Percentiles rank a stretch among this genome's conserved stretches.
Evolutionary conservation across 2,113 vertebrate species (phyloP).

Genomic region (Tachysurus vachellii): DNA sequence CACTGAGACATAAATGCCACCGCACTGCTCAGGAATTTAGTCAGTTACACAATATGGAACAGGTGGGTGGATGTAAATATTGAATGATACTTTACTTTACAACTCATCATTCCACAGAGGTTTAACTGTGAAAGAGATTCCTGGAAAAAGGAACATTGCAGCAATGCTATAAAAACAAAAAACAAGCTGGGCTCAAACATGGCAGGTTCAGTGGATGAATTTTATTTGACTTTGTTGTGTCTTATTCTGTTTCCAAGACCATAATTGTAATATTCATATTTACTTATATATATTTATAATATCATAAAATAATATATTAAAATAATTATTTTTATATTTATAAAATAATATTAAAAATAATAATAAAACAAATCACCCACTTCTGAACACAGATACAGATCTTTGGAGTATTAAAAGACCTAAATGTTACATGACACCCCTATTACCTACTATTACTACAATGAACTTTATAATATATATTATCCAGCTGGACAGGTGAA

Average conservation of each 20-base stretch:
- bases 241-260: not conserved
- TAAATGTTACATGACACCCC: not conserved
- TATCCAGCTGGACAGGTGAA: not conserved
- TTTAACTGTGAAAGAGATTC: not conserved
- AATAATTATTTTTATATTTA: too few species aligned
- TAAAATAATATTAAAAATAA: too few species aligned
- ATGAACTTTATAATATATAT: not conserved
- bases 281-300: too few species aligned
- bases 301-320: too few species aligned
- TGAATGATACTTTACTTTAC: not conserved
- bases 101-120: not conserved
- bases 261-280: not conserved
- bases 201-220: not conserved
- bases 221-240: not conserved
- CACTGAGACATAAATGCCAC: not conserved
- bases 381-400: not conserved
- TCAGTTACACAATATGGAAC: conserved; percentile 25
- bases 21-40: not conserved
- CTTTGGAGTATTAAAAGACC: not conserved
- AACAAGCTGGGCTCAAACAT: not conserved
- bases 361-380: not conserved
- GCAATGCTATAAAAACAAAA: not conserved
- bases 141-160: not conserved
- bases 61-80: conserved; percentile 28
- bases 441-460: not conserved